Evolutionary conservation across 2,888 invertebrate genomes (phyloP).

Genomic region (Apeira syringaria): DNA sequence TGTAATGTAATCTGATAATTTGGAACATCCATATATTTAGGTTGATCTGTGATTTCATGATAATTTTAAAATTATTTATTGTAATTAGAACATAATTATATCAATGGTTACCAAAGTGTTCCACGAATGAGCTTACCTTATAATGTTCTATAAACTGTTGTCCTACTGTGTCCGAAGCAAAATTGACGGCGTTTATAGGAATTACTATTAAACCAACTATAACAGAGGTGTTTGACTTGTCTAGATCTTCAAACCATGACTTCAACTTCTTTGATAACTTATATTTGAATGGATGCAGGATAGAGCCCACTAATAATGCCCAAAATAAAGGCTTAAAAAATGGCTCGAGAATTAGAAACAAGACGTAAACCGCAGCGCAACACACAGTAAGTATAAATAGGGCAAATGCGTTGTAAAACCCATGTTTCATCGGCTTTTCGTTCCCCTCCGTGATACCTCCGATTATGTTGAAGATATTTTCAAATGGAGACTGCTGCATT

Average conservation of each 20-base stretch:
- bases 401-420: constrained; percentile 95
- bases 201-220: constrained; percentile 83
- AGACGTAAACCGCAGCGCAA: constrained; percentile 88
- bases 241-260: constrained; percentile 90
- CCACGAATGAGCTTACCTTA: constrained; percentile 54
- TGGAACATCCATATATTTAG: no score
- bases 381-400: constrained; percentile 88
- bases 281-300: constrained; percentile 97
- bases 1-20: no score
- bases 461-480: constrained; percentile 87
- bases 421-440: constrained; percentile 95
- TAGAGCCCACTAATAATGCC: constrained; percentile 98
- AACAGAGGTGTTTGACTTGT: constrained; percentile 87
- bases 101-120: neutral
- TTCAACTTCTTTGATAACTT: constrained; percentile 89
- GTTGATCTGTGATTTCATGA: no score
- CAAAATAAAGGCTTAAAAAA: constrained; percentile 97
- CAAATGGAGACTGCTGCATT: constrained; percentile 84
- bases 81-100: no score
- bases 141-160: constrained; percentile 87
- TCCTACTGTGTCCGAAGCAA: constrained; percentile 89
- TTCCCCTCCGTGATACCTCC: constrained; percentile 89
- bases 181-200: constrained; percentile 91
- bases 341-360: constrained; percentile 94
- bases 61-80: no score